Conservation (phyloP, 2,113 vertebrate genomes). For the Trematocara macrostoma region DNA sequence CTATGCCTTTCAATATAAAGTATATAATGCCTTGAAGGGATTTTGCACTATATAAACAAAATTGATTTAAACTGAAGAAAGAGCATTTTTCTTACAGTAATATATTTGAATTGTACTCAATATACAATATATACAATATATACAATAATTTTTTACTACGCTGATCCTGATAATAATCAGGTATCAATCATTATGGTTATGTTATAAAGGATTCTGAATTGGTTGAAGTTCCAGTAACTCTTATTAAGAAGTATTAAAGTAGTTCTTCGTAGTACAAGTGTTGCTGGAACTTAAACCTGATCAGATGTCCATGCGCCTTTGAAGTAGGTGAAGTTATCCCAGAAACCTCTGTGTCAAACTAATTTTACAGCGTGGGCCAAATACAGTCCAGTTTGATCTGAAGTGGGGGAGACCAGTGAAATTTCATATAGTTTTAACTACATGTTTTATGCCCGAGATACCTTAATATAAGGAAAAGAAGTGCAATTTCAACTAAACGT, state of each 20-base stretch:
- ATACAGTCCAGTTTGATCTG: not conserved
- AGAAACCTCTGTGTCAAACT: not conserved
- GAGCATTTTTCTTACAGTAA: not conserved
- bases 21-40: not conserved
- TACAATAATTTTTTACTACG: not conserved
- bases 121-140: not conserved
- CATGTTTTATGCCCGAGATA: not conserved
- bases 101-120: not conserved
- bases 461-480: not conserved
- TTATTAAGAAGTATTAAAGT: not conserved
- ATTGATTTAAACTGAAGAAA: not conserved
- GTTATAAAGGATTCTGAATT: not conserved
- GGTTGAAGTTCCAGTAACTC: not conserved
- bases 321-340: not conserved
- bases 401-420: not conserved
- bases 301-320: not conserved
- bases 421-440: not conserved
- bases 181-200: not conserved
- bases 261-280: not conserved
- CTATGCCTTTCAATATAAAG: not conserved
- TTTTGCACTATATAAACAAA: not conserved
- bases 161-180: not conserved
- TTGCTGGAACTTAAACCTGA: not conserved
- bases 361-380: not conserved
- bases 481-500: not conserved